Base-by-base conservation (phyloP, 2,797 vertebrate genomes). In the Sebastolobus altivelis region DNA sequence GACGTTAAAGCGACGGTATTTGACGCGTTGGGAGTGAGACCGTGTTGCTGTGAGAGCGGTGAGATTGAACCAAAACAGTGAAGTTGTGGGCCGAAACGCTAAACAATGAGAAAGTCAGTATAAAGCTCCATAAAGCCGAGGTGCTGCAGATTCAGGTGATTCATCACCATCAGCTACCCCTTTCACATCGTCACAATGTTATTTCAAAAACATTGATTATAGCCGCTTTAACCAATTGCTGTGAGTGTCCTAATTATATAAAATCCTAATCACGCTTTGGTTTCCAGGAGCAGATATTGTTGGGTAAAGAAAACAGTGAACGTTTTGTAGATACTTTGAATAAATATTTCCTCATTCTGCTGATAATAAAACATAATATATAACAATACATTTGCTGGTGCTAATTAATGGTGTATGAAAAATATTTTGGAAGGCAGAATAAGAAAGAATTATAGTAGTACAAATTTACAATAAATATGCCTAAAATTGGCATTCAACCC, bases 391-490 rank as follows among this genome's bases (percentile, higher is more conserved):
- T 65, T 40, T 49, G 3, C 12, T 31, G 12, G 37, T 25, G 1
- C 1, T 52, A 25, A 67, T 72, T 3, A 46, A 31, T 6, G 49
- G 3, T 22, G 8, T 8, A 2, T 25, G 13, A 29, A 38, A 58
- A 59, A 3, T 2, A 16, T 1, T 46, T 35, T 22, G 13, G 2
- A 52, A 4, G 1, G 0, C 25, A 52, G 55, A 5, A n/a, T 12
- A 10, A 22, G 46, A 20, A 35, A 70, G 12, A 60, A 66, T 29
- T 29, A 16, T 0, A 7, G 10, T 4, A 4, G 13, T 8, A 29
- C 55, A 27, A 73, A n/a, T 3, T 20, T 0, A 13, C 37, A 70
- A 20, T 59, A 46, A 46, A 69, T 62, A 37, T 40, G 22, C 16
- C n/a, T 58, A 6, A 20, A 83, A 69, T 66, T 59, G n/a, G 1